Conservation (phyloP, 2,797 vertebrate genomes). For the Gymnothorax javanicus region DNA sequence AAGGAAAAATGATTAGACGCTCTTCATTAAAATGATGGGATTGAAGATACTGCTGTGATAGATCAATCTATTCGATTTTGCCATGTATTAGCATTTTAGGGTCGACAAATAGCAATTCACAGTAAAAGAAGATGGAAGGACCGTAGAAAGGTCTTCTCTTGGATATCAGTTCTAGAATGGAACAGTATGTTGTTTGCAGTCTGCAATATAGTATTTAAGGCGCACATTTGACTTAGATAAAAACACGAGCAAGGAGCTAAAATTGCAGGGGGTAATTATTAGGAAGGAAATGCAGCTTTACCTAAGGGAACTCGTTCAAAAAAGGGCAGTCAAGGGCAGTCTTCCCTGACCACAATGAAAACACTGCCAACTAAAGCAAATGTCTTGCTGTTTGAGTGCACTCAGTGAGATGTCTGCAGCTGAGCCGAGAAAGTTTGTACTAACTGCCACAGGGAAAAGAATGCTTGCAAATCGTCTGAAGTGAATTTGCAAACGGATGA, state of each 20-base stretch:
- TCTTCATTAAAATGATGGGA: conserved; percentile 68
- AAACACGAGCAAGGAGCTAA: not conserved
- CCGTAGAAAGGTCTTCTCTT: not conserved
- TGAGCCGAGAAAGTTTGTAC: conserved; percentile 11
- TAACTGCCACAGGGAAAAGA: conserved; percentile 38
- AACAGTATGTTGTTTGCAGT: not conserved
- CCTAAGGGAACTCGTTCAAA: not conserved
- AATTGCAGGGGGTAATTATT: not conserved
- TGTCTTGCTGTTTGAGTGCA: conserved; percentile 23
- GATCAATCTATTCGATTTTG: conserved; percentile 58
- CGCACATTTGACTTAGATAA: conserved; percentile 28
- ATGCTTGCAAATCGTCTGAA: conserved; percentile 35
- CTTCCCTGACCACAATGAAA: not conserved
- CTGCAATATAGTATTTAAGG: conserved; percentile 39
- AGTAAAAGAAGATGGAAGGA: not conserved
- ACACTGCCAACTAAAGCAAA: conserved; percentile 42
- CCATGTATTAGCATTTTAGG: conserved; percentile 47
- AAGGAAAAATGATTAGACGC: conserved; percentile 28
- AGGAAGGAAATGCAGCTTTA: not conserved
- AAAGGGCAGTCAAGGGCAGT: not conserved
- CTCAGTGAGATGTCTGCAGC: conserved; percentile 41
- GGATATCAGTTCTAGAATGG: not conserved
- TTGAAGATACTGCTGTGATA: conserved; percentile 72
- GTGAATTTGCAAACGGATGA: not conserved
- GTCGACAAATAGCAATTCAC: conserved; percentile 62